A percentile compares a stretch with the other conserved stretches of the same genome.
Evolutionary conservation across 2,888 invertebrate species (phyloP).

Genomic region (Lomographa bimaculata): DNA sequence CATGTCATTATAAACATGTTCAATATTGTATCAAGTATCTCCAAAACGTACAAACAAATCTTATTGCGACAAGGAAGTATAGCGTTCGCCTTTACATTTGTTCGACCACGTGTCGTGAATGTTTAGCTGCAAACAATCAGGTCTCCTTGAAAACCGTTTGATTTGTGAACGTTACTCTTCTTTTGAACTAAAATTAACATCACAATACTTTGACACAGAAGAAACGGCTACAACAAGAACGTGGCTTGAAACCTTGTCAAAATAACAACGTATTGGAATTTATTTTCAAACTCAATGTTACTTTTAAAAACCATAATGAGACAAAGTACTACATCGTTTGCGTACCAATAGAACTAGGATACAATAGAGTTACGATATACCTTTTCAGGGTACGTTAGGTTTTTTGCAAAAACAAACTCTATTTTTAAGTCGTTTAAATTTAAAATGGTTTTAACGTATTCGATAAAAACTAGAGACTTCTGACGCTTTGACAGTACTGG

Average conservation of each 20-base stretch:
- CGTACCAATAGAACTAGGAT: not conserved
- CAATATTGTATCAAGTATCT: too few relatives aligned
- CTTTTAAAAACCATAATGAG: not conserved
- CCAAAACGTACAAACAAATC: not conserved
- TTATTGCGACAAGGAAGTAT: constrained; percentile 3
- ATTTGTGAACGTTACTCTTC: constrained; percentile 25
- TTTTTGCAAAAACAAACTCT: constrained; percentile 4
- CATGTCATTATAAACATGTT: not conserved
- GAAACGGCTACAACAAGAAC: constrained; percentile 1
- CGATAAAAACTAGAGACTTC: not conserved
- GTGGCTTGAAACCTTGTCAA: not conserved
- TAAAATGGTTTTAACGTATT: not conserved
- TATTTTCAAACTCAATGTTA: too few relatives aligned
- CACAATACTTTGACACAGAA: constrained; percentile 26
- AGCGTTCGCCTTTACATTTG: not conserved
- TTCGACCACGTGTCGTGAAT: constrained; percentile 8
- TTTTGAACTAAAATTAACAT: constrained; percentile 31
- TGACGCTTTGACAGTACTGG: constrained; percentile 4
- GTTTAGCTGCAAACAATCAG: constrained; percentile 12
- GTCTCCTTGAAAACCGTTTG: constrained; percentile 16
- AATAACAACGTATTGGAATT: not conserved
- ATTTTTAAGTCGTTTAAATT: not conserved
- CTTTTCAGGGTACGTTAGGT: constrained; percentile 1
- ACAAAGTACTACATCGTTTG: not conserved
- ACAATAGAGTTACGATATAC: constrained; percentile 1